phyloP scores from a whole-genome alignment of 1,140 invertebrate species.

The Matsumurasca onukii region DNA sequence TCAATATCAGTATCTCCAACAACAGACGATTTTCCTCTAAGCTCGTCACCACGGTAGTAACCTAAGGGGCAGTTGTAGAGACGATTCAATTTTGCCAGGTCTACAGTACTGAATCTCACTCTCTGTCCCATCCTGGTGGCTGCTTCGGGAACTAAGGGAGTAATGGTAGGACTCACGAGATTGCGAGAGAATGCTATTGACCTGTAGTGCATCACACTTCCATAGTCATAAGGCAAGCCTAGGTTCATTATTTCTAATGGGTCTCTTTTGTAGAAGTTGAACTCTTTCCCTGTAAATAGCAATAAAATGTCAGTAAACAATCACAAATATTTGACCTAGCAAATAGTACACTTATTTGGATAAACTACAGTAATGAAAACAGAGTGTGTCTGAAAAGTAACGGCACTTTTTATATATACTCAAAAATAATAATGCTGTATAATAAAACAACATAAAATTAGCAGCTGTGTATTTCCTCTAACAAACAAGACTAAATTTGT shows the following conservation, averaged over 20 bases:
- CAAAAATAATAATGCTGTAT: too few relatives aligned
- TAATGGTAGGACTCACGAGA: constrained; percentile 38
- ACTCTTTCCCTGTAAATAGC: constrained; percentile 41
- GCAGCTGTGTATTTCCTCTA: too few relatives aligned
- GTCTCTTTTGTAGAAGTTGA: constrained; percentile 30
- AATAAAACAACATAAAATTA: too few relatives aligned
- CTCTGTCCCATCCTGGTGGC: constrained; percentile 58
- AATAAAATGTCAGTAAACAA: too few relatives aligned
- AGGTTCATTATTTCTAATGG: not conserved
- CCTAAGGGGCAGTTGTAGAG: constrained; percentile 56
- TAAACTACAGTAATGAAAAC: too few relatives aligned
- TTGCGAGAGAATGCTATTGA: constrained; percentile 51
- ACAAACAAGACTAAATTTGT: too few relatives aligned
- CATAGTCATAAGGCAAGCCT: constrained; percentile 42
- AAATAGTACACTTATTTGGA: not conserved
- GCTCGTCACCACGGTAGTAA: constrained; percentile 19
- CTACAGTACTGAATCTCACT: constrained; percentile 61
- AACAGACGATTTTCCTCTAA: too few relatives aligned
- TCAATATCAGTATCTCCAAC: too few relatives aligned
- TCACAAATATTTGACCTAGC: not conserved
- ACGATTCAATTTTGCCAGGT: constrained; percentile 60
- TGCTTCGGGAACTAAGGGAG: constrained; percentile 35
- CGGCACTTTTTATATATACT: too few relatives aligned
- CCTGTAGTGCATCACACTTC: constrained; percentile 55
- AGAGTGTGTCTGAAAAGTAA: too few relatives aligned